These are phyloP conservation scores for Plutomurus gul DNA, from an alignment of 1,140 invertebrate genomes.

Conservation along the genomic window DNA sequence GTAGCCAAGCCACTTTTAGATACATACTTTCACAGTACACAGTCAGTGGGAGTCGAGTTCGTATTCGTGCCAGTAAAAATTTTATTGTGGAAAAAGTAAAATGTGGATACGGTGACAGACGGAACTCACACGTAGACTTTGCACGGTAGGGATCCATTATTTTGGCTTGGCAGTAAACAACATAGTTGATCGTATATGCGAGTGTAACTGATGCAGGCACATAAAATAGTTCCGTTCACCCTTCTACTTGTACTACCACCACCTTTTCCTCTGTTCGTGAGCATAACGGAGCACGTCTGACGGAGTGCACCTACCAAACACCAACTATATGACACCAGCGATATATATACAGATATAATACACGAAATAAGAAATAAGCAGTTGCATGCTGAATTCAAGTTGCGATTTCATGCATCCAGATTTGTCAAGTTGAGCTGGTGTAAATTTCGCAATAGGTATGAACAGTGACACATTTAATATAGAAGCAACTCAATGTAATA, in stretches of 20 bases:
- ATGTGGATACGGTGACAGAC: conserved; percentile 19
- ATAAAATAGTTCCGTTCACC: neutral
- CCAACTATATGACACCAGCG: neutral
- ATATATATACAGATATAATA: neutral
- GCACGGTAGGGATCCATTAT: conserved; percentile 2
- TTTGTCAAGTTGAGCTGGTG: neutral
- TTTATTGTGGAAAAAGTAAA: conserved; percentile 13
- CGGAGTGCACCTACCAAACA: no score
- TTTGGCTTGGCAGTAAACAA: conserved; percentile 6
- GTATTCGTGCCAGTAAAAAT: conserved; percentile 2
- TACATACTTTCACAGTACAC: no score
- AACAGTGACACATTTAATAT: neutral
- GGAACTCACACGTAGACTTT: conserved; percentile 13
- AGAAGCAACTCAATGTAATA: neutral
- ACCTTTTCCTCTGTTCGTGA: neutral
- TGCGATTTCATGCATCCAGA: neutral
- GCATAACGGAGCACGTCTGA: neutral
- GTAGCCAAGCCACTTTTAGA: no score
- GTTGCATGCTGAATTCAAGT: conserved; percentile 2
- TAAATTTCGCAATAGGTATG: neutral
- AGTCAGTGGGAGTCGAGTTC: no score
- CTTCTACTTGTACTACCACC: neutral
- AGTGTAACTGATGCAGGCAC: conserved; percentile 21
- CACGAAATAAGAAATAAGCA: neutral
- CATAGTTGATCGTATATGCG: conserved; percentile 17